These are phyloP conservation scores for Botia almorhae DNA, from an alignment of 2,797 vertebrate species.

Conservation along the genomic window DNA sequence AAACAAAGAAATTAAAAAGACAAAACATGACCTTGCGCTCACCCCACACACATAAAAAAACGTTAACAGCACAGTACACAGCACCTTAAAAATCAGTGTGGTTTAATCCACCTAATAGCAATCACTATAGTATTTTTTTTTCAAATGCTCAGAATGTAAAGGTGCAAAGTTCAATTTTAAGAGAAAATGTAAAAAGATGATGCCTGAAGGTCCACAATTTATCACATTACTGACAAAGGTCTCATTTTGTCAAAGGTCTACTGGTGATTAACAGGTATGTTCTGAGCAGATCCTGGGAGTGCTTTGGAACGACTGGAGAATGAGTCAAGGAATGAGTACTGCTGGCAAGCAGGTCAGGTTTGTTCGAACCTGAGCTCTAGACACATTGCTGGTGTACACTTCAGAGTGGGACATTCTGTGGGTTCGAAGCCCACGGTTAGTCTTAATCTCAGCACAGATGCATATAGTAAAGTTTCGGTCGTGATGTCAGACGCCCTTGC, in stretches of 20 bases:
- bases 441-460: slow-evolving; percentile 51
- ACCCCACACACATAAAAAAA: not conserved
- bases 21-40: slow-evolving; percentile 4
- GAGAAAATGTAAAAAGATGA: not conserved
- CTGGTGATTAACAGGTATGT: not conserved
- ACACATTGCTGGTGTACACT: slow-evolving; percentile 72
- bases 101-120: slow-evolving; percentile 22
- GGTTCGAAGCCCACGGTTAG: slow-evolving; percentile 54
- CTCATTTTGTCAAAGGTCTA: not conserved
- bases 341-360: not conserved
- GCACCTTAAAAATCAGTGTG: slow-evolving; percentile 49
- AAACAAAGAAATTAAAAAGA: slow-evolving; percentile 45
- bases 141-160: slow-evolving; percentile 31
- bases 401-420: slow-evolving; percentile 48
- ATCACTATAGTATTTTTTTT: slow-evolving; percentile 28
- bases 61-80: slow-evolving; percentile 26
- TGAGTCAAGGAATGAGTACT: not conserved
- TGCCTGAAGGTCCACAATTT: not conserved
- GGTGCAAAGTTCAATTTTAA: not conserved
- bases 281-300: not conserved
- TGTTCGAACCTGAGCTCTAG: slow-evolving; percentile 28
- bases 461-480: slow-evolving; percentile 43
- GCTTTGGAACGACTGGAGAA: slow-evolving; percentile 7
- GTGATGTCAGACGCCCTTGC: slow-evolving; percentile 23
- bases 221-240: not conserved